A percentile compares a stretch with the other conserved stretches of the same genome.
phyloP scores from a whole-genome alignment of 2,888 invertebrate species.

The Loripinus fragilis region DNA sequence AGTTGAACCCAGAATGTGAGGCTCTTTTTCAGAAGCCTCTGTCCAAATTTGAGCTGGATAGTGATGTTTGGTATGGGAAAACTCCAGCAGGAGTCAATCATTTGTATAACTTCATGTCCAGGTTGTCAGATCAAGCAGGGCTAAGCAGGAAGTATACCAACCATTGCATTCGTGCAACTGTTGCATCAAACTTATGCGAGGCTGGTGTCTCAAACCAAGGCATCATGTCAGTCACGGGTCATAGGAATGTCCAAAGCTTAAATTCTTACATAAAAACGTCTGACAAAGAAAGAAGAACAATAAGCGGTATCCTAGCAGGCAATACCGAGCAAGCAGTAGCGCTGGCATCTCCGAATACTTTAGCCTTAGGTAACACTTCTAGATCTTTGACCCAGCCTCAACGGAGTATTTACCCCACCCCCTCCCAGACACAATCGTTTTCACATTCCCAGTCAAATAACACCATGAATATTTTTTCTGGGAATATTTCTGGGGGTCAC shows the following conservation, averaged over 20 bases:
- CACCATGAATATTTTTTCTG: not conserved
- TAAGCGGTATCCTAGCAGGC: not conserved
- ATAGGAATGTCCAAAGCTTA: slow-evolving; percentile 28
- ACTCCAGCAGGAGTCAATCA: slow-evolving; percentile 52
- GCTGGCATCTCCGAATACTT: not conserved
- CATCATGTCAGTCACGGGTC: slow-evolving; percentile 37
- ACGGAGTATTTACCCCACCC: not conserved
- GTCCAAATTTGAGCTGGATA: slow-evolving; percentile 13
- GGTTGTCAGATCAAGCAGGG: slow-evolving; percentile 46
- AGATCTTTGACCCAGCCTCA: not conserved
- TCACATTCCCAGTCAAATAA: not conserved
- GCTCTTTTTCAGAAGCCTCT: slow-evolving; percentile 55
- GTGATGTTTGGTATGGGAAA: slow-evolving; percentile 44
- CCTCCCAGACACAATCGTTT: not conserved
- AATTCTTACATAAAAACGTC: slow-evolving; percentile 18
- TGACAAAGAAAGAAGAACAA: not conserved
- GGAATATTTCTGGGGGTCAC: not conserved
- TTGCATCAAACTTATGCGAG: slow-evolving; percentile 38
- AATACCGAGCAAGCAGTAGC: not conserved
- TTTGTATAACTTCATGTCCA: slow-evolving; percentile 51
- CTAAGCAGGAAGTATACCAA: slow-evolving; percentile 54
- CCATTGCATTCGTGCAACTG: slow-evolving; percentile 47
- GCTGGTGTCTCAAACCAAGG: slow-evolving; percentile 34
- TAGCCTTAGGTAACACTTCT: not conserved
- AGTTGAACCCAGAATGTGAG: slow-evolving; percentile 48